Base-by-base conservation (phyloP, 1,140 invertebrate genomes). In the Odontomachus brunneus region DNA sequence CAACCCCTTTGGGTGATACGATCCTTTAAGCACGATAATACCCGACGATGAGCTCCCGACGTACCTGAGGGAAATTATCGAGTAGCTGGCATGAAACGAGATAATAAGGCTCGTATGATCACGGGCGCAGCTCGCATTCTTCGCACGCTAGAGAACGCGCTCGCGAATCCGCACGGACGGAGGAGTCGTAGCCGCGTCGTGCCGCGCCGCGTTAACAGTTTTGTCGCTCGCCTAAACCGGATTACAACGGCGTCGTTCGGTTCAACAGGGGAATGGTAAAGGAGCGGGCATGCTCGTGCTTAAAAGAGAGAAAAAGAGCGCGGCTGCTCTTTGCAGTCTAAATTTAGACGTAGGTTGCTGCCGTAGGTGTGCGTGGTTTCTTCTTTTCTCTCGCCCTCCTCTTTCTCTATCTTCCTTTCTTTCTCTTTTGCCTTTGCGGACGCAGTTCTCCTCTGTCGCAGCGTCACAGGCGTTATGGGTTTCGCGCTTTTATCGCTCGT, bases 1-100 rank as follows among this genome's bases (percentile, higher is more conserved):
- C 87, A 88, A 85, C 78, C 83, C 87, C 87, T 85, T 88, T 83
- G 87, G 87, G 83, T 85, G 86, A 88, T 88, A 80, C 83, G 87
- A 88, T 88, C 87, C 86, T 88, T 88, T 88, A 88, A 88, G 86
- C 86, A 83, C 83, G 87, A 85, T 88, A 88, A 88, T 88, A 88
- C 86, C 44, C 66, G 65, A 65, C 83, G 86, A 88, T 88, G 87
- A 88, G 67, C 83, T 85, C 26, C 63, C 67, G 44, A 63, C 86
- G 86, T 88, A 88, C 86, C 87, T 88, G 62, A 49, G 83, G 87
- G 86, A 88, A 88, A 88, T 88, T 88, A 88, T 88, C 87, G 83
- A 88, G 84, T 80, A 87, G 65, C 71, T 73, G 53, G 60, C 63
- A 62, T 81, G 65, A 85, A 84, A 87, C 66, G 72, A 81, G 73